Evolutionary conservation across 2,797 vertebrate genomes (phyloP), one percentile per base, ranked within the genome.

Genomic region (Botia almorhae): DNA sequence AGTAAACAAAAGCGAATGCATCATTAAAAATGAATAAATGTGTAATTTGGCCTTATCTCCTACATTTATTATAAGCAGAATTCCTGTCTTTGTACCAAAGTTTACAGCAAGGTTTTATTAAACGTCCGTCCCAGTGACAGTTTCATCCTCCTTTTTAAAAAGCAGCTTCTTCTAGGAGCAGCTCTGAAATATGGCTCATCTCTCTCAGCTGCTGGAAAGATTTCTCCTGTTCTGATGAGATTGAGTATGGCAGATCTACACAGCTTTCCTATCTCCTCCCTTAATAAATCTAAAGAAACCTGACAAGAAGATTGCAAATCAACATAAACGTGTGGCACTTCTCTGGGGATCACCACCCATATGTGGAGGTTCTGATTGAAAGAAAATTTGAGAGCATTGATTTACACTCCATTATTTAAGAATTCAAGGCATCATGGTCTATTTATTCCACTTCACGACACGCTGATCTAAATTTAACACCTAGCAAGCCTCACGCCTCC

Each of bases 141-240:
- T 83, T 82, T 80, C 81, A 76, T 88, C 76, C 70, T 64, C 83
- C 33, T 33, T 33, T 74, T 26, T 73, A 12, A 33, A 86, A 81
- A 74, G 81, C 33, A 33, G 33, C 33, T 33, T 33, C 33, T 33
- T 33, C 33, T 33, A 43, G 23, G 70, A 83, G 78, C 16, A 19
- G 73, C 82, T 80, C 68, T 72, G 81, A 89, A 87, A 85, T 87
- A 90, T 85, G 79, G 75, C 69, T 69, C 69, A 88, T 89, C 82
- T 87, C 16, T 2, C 74, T 69, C 39, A 21, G 81, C 76, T 85
- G 56, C 82, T 84, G 83, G 80, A 81, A 76, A 33, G 36, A 50
- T 21, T 50, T 55, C 60, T 56, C 12, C 63, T 68, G 74, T 81
- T 68, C 68, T 82, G 82, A 85, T 87, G 83, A 86, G 83, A 86